Evolutionary conservation across 2,888 invertebrate genomes (phyloP).

Genomic region (Nemoura dubitans): DNA sequence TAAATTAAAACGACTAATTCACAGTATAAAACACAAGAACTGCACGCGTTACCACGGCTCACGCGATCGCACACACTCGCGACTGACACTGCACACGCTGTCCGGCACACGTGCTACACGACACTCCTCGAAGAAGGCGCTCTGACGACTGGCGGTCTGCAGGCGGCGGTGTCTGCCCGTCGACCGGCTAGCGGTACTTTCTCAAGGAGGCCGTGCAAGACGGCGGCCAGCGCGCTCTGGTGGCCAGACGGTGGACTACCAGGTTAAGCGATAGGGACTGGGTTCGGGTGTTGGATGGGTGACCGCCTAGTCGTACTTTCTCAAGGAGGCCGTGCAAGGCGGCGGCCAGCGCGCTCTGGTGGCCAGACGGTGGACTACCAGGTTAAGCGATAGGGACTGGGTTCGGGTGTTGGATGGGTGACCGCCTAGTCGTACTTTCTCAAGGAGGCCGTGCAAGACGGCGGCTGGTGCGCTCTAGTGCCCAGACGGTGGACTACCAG

Average conservation of each 20-base stretch:
- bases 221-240: not conserved
- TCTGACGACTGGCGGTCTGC: not conserved
- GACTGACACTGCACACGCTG: too few species aligned
- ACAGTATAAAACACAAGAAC: too few species aligned
- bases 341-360: not conserved
- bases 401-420: not conserved
- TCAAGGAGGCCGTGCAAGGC: not conserved
- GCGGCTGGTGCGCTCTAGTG: not conserved
- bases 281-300: not conserved
- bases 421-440: not conserved
- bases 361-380: too few species aligned
- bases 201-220: not conserved
- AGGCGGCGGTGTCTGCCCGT: not conserved
- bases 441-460: not conserved
- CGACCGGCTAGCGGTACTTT: constrained; percentile 1
- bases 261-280: too few species aligned
- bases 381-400: too few species aligned
- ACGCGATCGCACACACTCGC: too few species aligned
- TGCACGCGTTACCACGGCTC: too few species aligned
- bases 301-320: not conserved
- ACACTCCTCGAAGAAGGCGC: not conserved
- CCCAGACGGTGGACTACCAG: too few species aligned
- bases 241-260: too few species aligned
- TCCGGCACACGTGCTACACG: too few species aligned
- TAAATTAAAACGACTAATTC: too few species aligned